Conservation (phyloP, 2,888 invertebrate species). For the Hylaea fasciaria region DNA sequence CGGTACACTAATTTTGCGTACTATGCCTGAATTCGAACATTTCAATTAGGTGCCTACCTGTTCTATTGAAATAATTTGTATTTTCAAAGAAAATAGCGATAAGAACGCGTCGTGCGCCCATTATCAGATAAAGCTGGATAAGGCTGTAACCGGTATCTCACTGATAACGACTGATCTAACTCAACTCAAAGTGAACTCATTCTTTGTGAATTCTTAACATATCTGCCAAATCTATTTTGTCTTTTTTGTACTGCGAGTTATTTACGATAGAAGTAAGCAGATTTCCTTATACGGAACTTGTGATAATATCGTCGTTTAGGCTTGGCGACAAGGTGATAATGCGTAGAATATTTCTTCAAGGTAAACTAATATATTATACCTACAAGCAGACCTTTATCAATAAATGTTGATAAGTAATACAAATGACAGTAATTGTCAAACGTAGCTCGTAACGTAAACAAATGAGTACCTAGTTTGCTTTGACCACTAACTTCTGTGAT, state of each 20-base stretch:
- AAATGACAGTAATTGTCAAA: slow-evolving; percentile 35
- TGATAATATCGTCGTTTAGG: slow-evolving; percentile 3
- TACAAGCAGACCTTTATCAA: slow-evolving; percentile 20
- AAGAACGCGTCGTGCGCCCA: slow-evolving; percentile 40
- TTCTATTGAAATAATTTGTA: slow-evolving; percentile 38
- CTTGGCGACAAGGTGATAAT: neutral
- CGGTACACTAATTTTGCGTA: slow-evolving; percentile 51
- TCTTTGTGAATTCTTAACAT: slow-evolving; percentile 53
- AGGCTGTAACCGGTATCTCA: slow-evolving; percentile 65
- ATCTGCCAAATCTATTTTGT: slow-evolving; percentile 14
- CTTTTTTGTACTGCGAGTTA: slow-evolving; percentile 4
- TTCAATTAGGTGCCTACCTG: slow-evolving; percentile 12
- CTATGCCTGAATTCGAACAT: slow-evolving; percentile 19
- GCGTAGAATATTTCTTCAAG: slow-evolving; percentile 13
- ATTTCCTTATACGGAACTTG: slow-evolving; percentile 16
- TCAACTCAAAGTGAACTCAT: slow-evolving; percentile 59
- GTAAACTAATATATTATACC: slow-evolving; percentile 26
- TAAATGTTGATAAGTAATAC: slow-evolving; percentile 27
- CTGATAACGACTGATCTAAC: slow-evolving; percentile 72
- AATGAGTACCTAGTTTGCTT: slow-evolving; percentile 40
- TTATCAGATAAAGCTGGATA: slow-evolving; percentile 77
- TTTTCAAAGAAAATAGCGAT: slow-evolving; percentile 45
- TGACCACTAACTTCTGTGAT: slow-evolving; percentile 39
- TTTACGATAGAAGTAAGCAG: slow-evolving; percentile 5
- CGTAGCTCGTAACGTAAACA: slow-evolving; percentile 49